Evolutionary conservation across 2,797 vertebrate species (phyloP).

Genomic region (Paguma larvata): DNA sequence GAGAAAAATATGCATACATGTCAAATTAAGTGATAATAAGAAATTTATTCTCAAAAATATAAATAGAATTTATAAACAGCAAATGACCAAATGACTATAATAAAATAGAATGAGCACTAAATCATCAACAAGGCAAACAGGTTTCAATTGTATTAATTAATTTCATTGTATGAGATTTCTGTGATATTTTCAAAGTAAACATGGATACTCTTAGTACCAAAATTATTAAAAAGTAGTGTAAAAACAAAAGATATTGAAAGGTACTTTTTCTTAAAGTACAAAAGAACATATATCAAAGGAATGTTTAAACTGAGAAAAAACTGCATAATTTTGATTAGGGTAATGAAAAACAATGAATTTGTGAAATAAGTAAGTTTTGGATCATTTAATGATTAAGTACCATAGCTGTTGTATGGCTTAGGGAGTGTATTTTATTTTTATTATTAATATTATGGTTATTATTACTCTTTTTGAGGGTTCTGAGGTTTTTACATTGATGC

Average conservation of each 20-base stretch:
- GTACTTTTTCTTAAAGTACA: background rate
- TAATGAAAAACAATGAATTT: background rate
- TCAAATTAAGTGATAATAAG: background rate
- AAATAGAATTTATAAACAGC: background rate
- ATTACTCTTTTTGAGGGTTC: background rate
- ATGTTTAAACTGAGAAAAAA: background rate
- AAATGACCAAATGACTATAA: background rate
- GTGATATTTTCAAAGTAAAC: background rate
- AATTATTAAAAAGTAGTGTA: background rate
- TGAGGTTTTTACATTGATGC: background rate
- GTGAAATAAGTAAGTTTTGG: background rate
- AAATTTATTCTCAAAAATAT: background rate
- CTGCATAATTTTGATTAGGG: background rate
- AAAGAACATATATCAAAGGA: background rate
- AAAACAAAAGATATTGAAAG: background rate
- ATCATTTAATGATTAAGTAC: background rate
- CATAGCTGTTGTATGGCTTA: background rate
- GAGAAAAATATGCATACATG: background rate
- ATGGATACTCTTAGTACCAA: background rate
- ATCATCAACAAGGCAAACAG: background rate
- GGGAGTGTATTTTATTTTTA: background rate
- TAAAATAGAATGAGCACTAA: background rate
- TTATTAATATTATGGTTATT: background rate
- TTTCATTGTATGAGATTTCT: background rate
- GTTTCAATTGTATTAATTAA: background rate